Conservation (phyloP, 2,797 vertebrate species). For the Rhabdomys pumilio region DNA sequence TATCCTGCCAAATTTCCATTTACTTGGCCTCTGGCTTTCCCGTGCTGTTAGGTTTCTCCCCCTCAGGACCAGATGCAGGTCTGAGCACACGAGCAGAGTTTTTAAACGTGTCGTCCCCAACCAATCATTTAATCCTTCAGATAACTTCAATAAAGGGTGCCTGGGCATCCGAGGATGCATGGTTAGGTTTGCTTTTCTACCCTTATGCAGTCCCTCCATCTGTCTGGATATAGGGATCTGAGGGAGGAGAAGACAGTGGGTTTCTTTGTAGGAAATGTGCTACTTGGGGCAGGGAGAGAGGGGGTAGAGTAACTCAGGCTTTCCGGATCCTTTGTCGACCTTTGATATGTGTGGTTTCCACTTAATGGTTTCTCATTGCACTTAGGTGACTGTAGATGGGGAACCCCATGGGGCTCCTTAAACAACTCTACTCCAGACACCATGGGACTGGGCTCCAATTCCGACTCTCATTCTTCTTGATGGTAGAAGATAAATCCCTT, state of each 20-base stretch:
- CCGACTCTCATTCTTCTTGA: not conserved
- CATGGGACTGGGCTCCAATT: not conserved
- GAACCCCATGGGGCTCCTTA: not conserved
- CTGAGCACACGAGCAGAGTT: not conserved
- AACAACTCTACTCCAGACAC: not conserved
- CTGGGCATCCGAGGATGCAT: not conserved
- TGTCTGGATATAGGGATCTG: not conserved
- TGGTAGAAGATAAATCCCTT: not conserved
- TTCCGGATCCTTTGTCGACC: not conserved
- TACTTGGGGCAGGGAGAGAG: no score
- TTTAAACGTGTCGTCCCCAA: slow-evolving; percentile 28
- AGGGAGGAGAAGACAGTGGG: not conserved
- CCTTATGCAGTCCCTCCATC: not conserved
- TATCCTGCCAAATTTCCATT: slow-evolving; percentile 69
- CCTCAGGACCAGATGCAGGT: not conserved
- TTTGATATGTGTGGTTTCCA: not conserved
- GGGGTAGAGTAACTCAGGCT: not conserved
- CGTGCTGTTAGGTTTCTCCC: not conserved
- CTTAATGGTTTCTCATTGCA: not conserved
- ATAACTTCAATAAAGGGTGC: not conserved
- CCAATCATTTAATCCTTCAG: slow-evolving; percentile 15
- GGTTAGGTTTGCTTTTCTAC: not conserved
- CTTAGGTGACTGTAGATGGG: not conserved
- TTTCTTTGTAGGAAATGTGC: not conserved
- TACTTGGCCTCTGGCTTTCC: slow-evolving; percentile 44